Evolutionary conservation across 2,888 invertebrate species (phyloP).

Genomic region (Campopleginae sp.): DNA sequence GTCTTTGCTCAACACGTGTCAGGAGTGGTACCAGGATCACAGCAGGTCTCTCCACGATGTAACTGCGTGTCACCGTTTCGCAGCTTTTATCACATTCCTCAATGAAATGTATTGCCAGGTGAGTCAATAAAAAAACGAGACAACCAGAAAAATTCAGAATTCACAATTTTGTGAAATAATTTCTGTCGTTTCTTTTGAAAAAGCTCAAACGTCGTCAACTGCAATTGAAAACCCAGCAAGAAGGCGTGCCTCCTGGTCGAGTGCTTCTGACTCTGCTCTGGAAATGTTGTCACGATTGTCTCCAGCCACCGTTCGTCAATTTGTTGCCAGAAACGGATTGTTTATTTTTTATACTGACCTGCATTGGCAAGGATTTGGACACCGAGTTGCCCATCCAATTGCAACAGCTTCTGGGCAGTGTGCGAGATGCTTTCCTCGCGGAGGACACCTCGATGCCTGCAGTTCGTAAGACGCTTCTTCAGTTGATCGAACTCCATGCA

Average conservation of each 20-base stretch:
- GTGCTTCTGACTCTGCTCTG: conserved; percentile 93
- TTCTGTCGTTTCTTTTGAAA: conserved; percentile 5
- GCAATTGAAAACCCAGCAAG: conserved; percentile 86
- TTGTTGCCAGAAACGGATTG: conserved; percentile 94
- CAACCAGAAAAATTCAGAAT: background rate
- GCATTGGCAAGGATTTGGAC: conserved; percentile 95
- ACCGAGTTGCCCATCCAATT: conserved; percentile 92
- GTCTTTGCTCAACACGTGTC: conserved; percentile 94
- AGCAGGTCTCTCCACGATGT: conserved; percentile 86
- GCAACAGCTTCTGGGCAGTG: conserved; percentile 91
- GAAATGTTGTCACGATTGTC: conserved; percentile 95
- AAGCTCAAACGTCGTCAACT: conserved; percentile 89
- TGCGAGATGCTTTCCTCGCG: conserved; percentile 94
- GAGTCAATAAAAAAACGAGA: conserved; percentile 40
- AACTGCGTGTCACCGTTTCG: conserved; percentile 77
- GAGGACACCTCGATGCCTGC: conserved; percentile 90
- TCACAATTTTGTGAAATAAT: background rate
- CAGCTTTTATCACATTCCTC: conserved; percentile 94
- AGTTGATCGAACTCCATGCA: conserved; percentile 95
- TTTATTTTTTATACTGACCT: conserved; percentile 94
- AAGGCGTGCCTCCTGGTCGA: conserved; percentile 89
- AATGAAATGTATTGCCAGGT: conserved; percentile 95
- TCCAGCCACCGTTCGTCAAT: conserved; percentile 91
- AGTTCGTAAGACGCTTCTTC: conserved; percentile 93
- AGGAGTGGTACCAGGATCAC: conserved; percentile 95